Conservation (phyloP, 1,140 invertebrate species). For the Augochlora pura region DNA sequence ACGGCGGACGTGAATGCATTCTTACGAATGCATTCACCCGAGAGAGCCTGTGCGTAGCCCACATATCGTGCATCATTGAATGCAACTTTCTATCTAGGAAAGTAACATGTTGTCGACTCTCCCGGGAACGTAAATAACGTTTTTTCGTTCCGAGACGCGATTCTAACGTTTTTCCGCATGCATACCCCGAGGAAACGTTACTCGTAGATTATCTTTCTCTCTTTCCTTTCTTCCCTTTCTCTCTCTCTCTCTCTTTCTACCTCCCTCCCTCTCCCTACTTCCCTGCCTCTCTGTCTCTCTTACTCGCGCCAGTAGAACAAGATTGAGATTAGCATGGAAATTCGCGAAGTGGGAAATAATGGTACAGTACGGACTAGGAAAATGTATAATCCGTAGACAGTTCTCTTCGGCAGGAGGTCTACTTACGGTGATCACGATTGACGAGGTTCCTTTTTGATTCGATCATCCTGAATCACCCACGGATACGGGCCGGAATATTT, state of each 20-base stretch:
- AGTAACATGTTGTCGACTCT: conserved; percentile 18
- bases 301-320: conserved; percentile 11
- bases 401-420: not conserved
- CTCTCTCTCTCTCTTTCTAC: not conserved
- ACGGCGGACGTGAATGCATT: conserved; percentile 61
- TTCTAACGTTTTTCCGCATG: not conserved
- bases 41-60: conserved; percentile 48
- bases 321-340: not conserved
- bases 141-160: conserved; percentile 27
- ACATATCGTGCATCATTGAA: conserved; percentile 60
- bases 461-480: conserved; percentile 51
- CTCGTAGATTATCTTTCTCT: not conserved
- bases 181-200: not conserved
- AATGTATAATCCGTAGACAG: conserved; percentile 18
- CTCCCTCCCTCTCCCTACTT: too few relatives aligned
- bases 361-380: conserved; percentile 17
- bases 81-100: conserved; percentile 56
- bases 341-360: conserved; percentile 33
- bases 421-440: conserved; percentile 52
- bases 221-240: not conserved
- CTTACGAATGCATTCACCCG: conserved; percentile 69
- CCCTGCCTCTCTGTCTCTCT: not conserved
- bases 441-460: conserved; percentile 29
- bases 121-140: conserved; percentile 49
- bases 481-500: conserved; percentile 56